Conservation (phyloP, 2,113 vertebrate genomes). For the Fukomys damarensis region DNA sequence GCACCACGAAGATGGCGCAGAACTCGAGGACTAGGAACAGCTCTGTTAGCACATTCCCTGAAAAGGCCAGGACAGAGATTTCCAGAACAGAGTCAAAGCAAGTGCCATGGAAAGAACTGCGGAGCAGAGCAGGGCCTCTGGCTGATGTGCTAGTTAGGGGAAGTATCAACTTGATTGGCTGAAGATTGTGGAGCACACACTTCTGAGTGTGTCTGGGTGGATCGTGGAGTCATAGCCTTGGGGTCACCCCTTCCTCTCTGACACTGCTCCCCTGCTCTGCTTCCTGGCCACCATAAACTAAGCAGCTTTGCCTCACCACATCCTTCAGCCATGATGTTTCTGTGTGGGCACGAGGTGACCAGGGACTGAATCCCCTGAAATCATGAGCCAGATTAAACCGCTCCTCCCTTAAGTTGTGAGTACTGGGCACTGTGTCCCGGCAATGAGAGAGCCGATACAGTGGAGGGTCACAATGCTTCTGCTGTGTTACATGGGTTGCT, state of each 20-base stretch:
- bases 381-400: neutral
- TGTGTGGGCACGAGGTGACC: neutral
- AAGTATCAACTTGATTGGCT: neutral
- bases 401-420: neutral
- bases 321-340: neutral
- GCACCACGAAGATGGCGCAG: neutral
- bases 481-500: rapidly evolving
- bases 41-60: neutral
- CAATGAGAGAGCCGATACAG: neutral
- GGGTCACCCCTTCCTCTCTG: neutral
- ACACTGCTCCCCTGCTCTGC: neutral
- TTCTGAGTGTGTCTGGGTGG: neutral
- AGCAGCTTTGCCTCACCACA: neutral
- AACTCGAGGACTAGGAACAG: neutral
- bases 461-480: rapidly evolving
- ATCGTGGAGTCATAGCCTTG: neutral
- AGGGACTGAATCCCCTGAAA: neutral
- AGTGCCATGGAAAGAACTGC: neutral
- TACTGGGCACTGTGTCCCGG: neutral
- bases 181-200: neutral
- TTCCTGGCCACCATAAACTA: neutral
- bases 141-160: too few species aligned
- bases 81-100: neutral
- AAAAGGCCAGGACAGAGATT: neutral
- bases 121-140: neutral